Evolutionary conservation across 1,140 invertebrate species (phyloP).

Genomic region (Megathymus violae): DNA sequence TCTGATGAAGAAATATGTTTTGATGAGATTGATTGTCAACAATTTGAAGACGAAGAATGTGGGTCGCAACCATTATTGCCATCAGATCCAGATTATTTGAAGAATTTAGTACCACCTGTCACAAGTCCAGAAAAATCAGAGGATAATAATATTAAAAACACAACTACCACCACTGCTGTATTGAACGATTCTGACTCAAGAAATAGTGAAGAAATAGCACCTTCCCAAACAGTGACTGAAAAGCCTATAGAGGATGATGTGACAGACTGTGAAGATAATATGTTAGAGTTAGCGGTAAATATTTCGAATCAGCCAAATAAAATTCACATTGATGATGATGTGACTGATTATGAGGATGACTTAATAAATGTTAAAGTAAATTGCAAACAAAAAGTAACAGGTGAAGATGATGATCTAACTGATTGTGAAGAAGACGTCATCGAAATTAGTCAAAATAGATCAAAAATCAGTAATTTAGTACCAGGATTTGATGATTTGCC

Average conservation of each 20-base stretch:
- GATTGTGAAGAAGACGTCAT: slow-evolving; percentile 63
- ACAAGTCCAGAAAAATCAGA: slow-evolving; percentile 9
- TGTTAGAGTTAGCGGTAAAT: slow-evolving; percentile 2
- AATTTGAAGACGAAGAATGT: slow-evolving; percentile 51
- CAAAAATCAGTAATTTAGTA: not conserved
- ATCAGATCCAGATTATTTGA: slow-evolving; percentile 36
- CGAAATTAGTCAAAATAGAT: slow-evolving; percentile 23
- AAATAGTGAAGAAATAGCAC: slow-evolving; percentile 66
- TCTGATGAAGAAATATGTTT: slow-evolving; percentile 68
- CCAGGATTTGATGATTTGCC: slow-evolving; percentile 43
- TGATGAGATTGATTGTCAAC: slow-evolving; percentile 60
- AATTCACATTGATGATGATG: slow-evolving; percentile 34
- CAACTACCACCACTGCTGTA: not conserved
- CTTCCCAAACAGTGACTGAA: slow-evolving; percentile 49
- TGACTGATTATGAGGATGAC: slow-evolving; percentile 42
- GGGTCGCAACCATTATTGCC: slow-evolving; percentile 63
- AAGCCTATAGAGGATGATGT: slow-evolving; percentile 26
- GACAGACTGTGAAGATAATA: slow-evolving; percentile 40
- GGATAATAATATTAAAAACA: slow-evolving; percentile 22
- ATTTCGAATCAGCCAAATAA: slow-evolving; percentile 8
- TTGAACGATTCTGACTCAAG: slow-evolving; percentile 47
- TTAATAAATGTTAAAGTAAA: slow-evolving; percentile 11
- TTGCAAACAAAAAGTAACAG: not conserved
- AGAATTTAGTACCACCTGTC: slow-evolving; percentile 2
- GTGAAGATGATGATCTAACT: slow-evolving; percentile 55